These are phyloP conservation scores for Zosterops borbonicus DNA, from an alignment of 2,113 vertebrate genomes.

Conservation along the genomic window DNA sequence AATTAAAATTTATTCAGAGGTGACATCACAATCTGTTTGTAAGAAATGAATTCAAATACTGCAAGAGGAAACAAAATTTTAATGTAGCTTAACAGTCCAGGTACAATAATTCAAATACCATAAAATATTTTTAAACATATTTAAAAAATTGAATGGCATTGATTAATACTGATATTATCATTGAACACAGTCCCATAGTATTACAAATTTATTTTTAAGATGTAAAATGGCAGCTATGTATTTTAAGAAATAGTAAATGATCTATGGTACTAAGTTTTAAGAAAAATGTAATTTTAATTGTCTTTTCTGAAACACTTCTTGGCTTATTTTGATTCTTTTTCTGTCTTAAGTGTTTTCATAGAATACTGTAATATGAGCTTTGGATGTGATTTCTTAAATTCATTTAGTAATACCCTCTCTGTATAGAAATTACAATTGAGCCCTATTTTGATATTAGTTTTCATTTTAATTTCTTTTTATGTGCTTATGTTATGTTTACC, in stretches of 20 bases:
- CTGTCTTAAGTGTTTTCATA: neutral
- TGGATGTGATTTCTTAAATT: neutral
- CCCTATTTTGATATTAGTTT: neutral
- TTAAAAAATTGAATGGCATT: neutral
- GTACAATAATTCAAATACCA: neutral
- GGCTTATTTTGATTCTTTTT: neutral
- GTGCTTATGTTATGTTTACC: neutral
- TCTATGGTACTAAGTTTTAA: neutral
- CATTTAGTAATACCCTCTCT: neutral
- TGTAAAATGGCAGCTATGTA: neutral
- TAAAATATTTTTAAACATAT: neutral
- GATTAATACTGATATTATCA: neutral
- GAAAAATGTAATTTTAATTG: neutral
- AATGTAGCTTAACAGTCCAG: neutral
- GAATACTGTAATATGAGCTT: neutral
- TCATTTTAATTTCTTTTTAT: neutral
- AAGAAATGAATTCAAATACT: neutral
- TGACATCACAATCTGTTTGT: neutral
- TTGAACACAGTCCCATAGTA: neutral
- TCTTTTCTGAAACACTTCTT: neutral
- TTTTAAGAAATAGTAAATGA: neutral
- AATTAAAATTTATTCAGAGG: neutral
- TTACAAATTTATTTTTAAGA: neutral
- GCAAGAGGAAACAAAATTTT: neutral
- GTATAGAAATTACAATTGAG: neutral